Percentiles rank a stretch among this genome's conserved stretches.
Conservation (phyloP, 2,888 invertebrate genomes). For the Euzophera pinguis region DNA sequence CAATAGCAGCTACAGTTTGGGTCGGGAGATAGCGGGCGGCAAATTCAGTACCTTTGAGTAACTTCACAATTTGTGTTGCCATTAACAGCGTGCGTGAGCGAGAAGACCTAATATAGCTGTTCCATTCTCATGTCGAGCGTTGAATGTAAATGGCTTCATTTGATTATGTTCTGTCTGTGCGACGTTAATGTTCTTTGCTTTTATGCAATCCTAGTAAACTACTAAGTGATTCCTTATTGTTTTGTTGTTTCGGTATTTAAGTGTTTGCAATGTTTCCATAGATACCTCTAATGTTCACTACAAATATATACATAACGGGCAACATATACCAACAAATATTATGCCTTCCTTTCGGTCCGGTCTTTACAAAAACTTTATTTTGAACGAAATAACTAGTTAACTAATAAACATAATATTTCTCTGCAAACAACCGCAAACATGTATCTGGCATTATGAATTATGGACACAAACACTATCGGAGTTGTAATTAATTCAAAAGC, state of each 20-base stretch:
- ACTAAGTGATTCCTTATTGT: slow-evolving; percentile 23
- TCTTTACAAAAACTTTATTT: too few relatives aligned
- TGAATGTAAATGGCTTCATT: slow-evolving; percentile 77
- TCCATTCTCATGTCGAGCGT: slow-evolving; percentile 50
- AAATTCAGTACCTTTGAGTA: slow-evolving; percentile 50
- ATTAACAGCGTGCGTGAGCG: slow-evolving; percentile 62
- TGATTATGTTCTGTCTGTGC: slow-evolving; percentile 69
- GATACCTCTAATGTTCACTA: too few relatives aligned
- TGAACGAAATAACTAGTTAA: too few relatives aligned
- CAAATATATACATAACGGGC: too few relatives aligned
- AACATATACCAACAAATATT: too few relatives aligned
- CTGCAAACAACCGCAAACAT: not conserved
- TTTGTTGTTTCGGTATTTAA: too few relatives aligned
- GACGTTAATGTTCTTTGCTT: slow-evolving; percentile 65
- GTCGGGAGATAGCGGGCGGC: slow-evolving; percentile 46
- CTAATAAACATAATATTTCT: too few relatives aligned
- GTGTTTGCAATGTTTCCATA: too few relatives aligned
- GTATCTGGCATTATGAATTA: not conserved
- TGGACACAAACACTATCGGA: not conserved
- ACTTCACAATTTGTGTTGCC: slow-evolving; percentile 68
- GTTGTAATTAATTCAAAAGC: slow-evolving; percentile 9
- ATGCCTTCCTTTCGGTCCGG: too few relatives aligned
- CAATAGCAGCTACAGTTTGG: slow-evolving; percentile 35
- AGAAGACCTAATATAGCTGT: slow-evolving; percentile 42
- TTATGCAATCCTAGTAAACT: slow-evolving; percentile 61